Evolutionary conservation across 2,888 invertebrate genomes (phyloP), one percentile per base, ranked within the genome.

Genomic region (Gasteruption jaculator): DNA sequence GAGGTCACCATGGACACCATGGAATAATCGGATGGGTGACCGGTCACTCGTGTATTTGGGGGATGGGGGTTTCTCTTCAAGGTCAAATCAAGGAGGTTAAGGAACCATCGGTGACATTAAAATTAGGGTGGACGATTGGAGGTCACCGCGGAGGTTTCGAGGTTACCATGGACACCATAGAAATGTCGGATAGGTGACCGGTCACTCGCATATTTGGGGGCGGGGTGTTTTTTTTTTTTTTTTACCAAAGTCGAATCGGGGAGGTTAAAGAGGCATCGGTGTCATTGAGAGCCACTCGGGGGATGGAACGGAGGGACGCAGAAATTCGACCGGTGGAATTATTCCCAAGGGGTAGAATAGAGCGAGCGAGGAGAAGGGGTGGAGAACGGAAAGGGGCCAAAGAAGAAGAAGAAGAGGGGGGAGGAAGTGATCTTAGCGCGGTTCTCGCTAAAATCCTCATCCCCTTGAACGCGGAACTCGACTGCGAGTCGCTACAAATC

Each of bases 401-500:
- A n/a, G n/a, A n/a, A n/a, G n/a, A n/a, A n/a, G n/a, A n/a, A n/a
- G n/a, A n/a, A n/a, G n/a, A n/a, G n/a, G n/a, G n/a, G n/a, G n/a
- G n/a, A n/a, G n/a, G n/a, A n/a, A n/a, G n/a, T n/a, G n/a, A n/a
- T n/a, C n/a, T n/a, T n/a, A n/a, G n/a, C n/a, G n/a, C n/a, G n/a
- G n/a, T n/a, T n/a, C n/a, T n/a, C n/a, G n/a, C n/a, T n/a, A n/a
- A n/a, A n/a, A n/a, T n/a, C n/a, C n/a, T n/a, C n/a, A n/a, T n/a
- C n/a, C n/a, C n/a, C n/a, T n/a, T n/a, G n/a, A n/a, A n/a, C 45
- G 45, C 43, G 49, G 47, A 44, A 39, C 53, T 49, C 46, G 45
- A n/a, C 51, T 50, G 54, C 47, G 58, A 56, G 60, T 67, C 64
- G 68, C 71, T 70, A 72, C 72, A 73, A 73, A 73, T 73, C 71